These are phyloP conservation scores for Desoria tigrina DNA, from an alignment of 2,888 invertebrate species.

Conservation along the genomic window DNA sequence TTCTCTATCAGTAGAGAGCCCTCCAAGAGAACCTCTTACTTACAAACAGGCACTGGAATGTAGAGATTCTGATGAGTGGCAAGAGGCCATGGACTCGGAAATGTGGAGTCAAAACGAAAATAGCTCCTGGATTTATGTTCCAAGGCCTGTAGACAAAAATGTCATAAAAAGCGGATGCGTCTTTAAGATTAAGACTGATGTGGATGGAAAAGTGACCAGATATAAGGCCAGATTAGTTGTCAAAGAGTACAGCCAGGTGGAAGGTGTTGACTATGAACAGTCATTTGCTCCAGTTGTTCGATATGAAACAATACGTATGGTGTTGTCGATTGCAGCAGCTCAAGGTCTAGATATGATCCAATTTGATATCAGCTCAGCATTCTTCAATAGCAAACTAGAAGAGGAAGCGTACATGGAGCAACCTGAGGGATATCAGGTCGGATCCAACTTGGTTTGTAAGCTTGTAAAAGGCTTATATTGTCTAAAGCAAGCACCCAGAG, in stretches of 20 bases:
- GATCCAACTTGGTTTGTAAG: constrained; percentile 20
- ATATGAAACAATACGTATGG: not conserved
- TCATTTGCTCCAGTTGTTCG: not conserved
- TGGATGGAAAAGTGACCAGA: not conserved
- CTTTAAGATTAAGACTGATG: not conserved
- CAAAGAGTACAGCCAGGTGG: not conserved
- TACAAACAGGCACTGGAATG: not conserved
- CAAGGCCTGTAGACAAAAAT: not conserved
- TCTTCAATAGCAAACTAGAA: not conserved
- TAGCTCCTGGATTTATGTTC: not conserved
- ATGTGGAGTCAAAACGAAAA: not conserved
- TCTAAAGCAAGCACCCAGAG: constrained; percentile 48
- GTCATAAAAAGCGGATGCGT: not conserved
- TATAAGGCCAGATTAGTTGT: constrained; percentile 2
- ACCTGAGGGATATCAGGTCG: not conserved
- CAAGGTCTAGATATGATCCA: not conserved
- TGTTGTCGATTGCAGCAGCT: not conserved
- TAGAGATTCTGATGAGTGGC: not conserved
- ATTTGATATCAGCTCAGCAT: not conserved
- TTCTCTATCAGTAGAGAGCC: too few relatives aligned
- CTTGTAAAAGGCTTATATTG: constrained; percentile 46
- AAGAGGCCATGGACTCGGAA: not conserved
- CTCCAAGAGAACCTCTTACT: not conserved
- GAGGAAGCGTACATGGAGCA: not conserved
- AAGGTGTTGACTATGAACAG: not conserved